These are phyloP conservation scores for Cremastinae sp. DNA, from an alignment of 2,888 invertebrate genomes.

Conservation along the genomic window DNA sequence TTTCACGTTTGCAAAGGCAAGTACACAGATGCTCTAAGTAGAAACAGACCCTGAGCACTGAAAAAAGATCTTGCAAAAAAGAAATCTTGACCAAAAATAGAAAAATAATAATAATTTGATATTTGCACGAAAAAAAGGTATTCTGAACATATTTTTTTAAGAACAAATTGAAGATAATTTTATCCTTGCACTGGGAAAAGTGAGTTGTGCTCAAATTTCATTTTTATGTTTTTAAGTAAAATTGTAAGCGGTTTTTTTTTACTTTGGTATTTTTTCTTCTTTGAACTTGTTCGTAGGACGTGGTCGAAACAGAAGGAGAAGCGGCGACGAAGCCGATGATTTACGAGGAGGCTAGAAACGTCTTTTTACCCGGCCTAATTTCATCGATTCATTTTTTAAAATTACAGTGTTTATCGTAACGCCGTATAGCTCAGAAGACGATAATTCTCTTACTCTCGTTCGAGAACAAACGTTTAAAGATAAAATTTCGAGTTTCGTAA, in stretches of 20 bases:
- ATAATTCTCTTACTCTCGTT: too few species aligned
- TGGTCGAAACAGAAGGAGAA: constrained; percentile 74
- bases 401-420: constrained; percentile 16
- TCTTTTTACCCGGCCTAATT: constrained; percentile 22
- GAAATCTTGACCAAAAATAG: too few species aligned
- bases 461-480: too few species aligned
- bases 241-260: constrained; percentile 41
- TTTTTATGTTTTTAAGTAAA: constrained; percentile 9
- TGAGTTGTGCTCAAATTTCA: not conserved
- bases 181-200: constrained; percentile 27
- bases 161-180: constrained; percentile 7
- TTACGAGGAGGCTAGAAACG: constrained; percentile 69
- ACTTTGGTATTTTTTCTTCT: constrained; percentile 49
- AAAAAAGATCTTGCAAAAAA: too few species aligned
- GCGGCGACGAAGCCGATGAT: constrained; percentile 72
- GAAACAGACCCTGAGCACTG: too few species aligned
- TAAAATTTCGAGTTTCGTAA: too few species aligned
- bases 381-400: not conserved
- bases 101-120: too few species aligned
- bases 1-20: too few species aligned
- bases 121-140: too few species aligned
- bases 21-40: too few species aligned
- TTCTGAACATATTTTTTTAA: not conserved
- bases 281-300: constrained; percentile 72
- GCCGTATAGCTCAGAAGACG: not conserved